phyloP scores from a whole-genome alignment of 2,113 vertebrate species.

The Lepus europaeus region DNA sequence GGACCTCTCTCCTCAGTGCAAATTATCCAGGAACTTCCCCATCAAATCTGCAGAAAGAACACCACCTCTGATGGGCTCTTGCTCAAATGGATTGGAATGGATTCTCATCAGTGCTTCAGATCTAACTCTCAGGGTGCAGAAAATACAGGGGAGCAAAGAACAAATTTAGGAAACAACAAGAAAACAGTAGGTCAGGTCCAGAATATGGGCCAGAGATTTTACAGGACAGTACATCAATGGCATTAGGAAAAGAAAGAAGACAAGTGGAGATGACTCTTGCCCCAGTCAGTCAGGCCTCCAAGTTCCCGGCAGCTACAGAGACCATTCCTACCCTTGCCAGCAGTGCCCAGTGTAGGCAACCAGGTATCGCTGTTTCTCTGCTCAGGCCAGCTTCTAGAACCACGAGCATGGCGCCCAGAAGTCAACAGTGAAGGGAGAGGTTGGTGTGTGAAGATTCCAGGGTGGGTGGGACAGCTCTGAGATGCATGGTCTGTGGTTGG shows the following conservation, averaged over 20 bases:
- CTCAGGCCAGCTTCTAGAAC: neutral
- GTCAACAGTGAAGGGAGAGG: neutral
- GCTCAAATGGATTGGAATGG: neutral
- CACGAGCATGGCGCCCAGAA: neutral
- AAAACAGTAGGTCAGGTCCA: neutral
- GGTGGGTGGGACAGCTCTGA: neutral
- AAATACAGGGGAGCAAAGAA: neutral
- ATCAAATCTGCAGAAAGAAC: neutral
- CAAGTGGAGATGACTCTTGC: accelerated
- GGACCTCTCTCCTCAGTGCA: neutral
- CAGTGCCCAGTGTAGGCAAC: no score
- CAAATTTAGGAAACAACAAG: neutral
- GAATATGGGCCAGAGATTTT: neutral
- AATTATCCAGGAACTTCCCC: neutral
- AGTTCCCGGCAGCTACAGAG: neutral
- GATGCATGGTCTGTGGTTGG: neutral
- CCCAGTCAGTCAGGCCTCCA: neutral
- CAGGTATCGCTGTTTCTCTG: neutral
- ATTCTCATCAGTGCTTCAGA: neutral
- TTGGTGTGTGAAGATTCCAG: neutral
- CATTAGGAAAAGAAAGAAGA: neutral
- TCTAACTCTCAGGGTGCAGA: neutral
- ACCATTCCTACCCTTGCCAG: accelerated
- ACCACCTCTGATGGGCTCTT: neutral
- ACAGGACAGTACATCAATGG: neutral